phyloP scores from a whole-genome alignment of 1,140 invertebrate species.

The Brachionus paranguensis region DNA sequence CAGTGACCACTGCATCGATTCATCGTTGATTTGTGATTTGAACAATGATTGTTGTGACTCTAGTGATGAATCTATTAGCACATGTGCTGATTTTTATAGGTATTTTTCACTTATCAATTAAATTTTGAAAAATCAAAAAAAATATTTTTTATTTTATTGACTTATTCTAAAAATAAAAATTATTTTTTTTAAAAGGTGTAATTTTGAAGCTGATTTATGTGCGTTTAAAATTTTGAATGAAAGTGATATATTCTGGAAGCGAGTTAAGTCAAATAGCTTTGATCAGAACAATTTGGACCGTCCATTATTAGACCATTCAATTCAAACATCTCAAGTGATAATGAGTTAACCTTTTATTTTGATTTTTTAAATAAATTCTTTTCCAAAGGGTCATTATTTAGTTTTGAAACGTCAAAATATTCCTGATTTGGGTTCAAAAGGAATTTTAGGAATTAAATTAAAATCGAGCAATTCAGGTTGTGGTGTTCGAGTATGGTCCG shows the following conservation, averaged over 20 bases:
- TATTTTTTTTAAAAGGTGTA: constrained; percentile 10
- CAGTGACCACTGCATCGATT: constrained; percentile 42
- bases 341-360: background rate
- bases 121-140: background rate
- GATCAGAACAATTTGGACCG: background rate
- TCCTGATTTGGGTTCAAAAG: background rate
- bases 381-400: constrained; percentile 27
- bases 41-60: constrained; percentile 46
- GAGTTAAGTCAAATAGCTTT: background rate
- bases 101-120: background rate
- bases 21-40: constrained; percentile 48
- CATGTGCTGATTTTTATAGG: constrained; percentile 36
- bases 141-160: too few species aligned
- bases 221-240: background rate
- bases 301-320: constrained; percentile 26
- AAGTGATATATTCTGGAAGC: constrained; percentile 22
- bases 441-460: background rate
- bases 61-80: constrained; percentile 48
- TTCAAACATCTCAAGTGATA: background rate
- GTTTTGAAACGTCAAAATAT: background rate
- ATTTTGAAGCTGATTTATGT: constrained; percentile 32
- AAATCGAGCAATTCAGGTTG: constrained; percentile 10
- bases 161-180: too few species aligned
- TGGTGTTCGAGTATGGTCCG: background rate
- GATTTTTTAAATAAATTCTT: background rate